A percentile compares a stretch with the other conserved stretches of the same genome.
Conservation (phyloP, 1,140 invertebrate genomes). For the Octopus bimaculoides region DNA sequence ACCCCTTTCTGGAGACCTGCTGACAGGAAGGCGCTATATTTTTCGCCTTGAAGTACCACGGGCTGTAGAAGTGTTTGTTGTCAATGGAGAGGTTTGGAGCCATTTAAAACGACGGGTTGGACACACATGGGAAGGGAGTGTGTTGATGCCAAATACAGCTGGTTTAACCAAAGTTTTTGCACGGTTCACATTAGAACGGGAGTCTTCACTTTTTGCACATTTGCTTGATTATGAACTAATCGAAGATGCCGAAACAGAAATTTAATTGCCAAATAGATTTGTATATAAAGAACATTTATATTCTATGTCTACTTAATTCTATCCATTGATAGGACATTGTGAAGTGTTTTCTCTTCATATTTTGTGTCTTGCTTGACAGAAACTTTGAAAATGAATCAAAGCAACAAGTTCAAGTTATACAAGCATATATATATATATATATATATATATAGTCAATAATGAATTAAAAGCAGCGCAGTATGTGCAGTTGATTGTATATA, state of each 20-base stretch:
- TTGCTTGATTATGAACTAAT: constrained; percentile 47
- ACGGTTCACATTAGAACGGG: constrained; percentile 38
- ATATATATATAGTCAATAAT: too few relatives aligned
- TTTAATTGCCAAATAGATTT: constrained; percentile 21
- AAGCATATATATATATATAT: too few relatives aligned
- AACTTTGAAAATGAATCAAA: too few relatives aligned
- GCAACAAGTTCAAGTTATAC: too few relatives aligned
- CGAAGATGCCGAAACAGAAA: constrained; percentile 49
- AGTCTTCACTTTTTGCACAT: constrained; percentile 44
- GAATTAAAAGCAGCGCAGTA: too few relatives aligned
- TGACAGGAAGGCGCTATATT: constrained; percentile 43
- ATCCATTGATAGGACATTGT: too few relatives aligned
- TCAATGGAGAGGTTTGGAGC: constrained; percentile 48
- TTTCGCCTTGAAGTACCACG: constrained; percentile 50
- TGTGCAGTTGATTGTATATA: too few relatives aligned
- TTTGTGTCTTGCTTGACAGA: too few relatives aligned
- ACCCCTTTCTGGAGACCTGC: constrained; percentile 51
- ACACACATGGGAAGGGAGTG: constrained; percentile 48
- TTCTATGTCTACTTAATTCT: too few relatives aligned
- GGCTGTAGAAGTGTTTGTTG: constrained; percentile 50
- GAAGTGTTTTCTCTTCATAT: too few relatives aligned
- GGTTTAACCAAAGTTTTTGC: constrained; percentile 41
- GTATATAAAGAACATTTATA: too few relatives aligned
- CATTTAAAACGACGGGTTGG: constrained; percentile 46
- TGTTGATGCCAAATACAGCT: constrained; percentile 37